Evolutionary conservation across 1,140 invertebrate species (phyloP).

Genomic region (Triops cancriformis): DNA sequence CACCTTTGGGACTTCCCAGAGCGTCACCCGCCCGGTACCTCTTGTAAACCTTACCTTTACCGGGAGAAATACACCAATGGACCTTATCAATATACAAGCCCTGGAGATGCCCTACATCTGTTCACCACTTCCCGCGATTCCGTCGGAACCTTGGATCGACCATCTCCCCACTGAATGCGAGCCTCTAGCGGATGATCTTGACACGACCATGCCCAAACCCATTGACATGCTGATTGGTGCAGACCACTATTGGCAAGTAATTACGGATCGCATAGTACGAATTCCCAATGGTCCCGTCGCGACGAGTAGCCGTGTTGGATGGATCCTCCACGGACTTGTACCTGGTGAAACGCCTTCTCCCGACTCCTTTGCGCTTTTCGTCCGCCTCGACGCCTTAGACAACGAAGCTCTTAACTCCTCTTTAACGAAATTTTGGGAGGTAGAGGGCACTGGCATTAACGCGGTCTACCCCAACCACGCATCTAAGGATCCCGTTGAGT

Average conservation of each 20-base stretch:
- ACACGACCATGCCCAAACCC: too few species aligned
- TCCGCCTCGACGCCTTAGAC: neutral
- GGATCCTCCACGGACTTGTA: neutral
- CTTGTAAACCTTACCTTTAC: neutral
- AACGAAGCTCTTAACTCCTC: neutral
- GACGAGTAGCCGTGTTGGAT: neutral
- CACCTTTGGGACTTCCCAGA: neutral
- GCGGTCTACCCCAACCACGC: neutral
- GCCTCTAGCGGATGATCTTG: too few species aligned
- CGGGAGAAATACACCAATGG: neutral
- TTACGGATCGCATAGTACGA: conserved; percentile 13
- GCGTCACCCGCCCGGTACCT: neutral
- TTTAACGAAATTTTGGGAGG: neutral
- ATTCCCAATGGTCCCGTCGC: neutral
- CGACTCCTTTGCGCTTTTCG: neutral
- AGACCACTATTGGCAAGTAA: conserved; percentile 21
- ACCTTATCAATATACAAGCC: neutral
- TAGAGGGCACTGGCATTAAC: neutral
- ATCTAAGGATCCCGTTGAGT: neutral
- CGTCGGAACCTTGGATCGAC: neutral
- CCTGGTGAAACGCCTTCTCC: neutral
- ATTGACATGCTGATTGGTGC: too few species aligned
- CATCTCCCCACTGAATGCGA: neutral
- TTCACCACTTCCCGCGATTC: neutral
- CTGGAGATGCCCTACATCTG: neutral